phyloP scores from a whole-genome alignment of 2,888 invertebrate genomes.

The Callinectes sapidus region DNA sequence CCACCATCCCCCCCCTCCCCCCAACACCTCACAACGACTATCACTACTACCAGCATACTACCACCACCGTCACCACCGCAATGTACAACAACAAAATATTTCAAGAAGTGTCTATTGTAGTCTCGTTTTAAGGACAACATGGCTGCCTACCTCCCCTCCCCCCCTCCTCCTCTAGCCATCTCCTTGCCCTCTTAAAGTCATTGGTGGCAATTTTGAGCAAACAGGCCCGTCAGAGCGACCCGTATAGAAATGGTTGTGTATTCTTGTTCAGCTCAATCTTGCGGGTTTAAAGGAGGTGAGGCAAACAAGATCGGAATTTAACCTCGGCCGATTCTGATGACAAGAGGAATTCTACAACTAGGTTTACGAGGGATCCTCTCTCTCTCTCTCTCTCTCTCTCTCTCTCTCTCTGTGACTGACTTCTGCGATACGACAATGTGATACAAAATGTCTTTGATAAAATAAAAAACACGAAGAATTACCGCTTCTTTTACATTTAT shows the following conservation, averaged over 20 bases:
- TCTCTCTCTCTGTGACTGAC: not conserved
- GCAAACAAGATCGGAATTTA: constrained; percentile 5
- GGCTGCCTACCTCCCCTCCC: not conserved
- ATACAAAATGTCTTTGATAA: not conserved
- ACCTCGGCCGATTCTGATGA: not conserved
- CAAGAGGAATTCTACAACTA: not conserved
- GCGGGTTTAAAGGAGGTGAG: not conserved
- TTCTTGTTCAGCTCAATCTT: not conserved
- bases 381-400: not conserved
- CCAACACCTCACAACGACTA: not conserved
- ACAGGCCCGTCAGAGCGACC: not conserved
- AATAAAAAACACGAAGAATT: not conserved
- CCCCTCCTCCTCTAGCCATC: constrained; percentile 2
- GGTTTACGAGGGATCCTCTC: constrained; percentile 2
- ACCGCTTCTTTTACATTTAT: not conserved
- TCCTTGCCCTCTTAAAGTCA: constrained; percentile 26
- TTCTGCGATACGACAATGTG: not conserved
- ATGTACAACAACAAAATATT: not conserved
- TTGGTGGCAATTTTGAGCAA: constrained; percentile 8
- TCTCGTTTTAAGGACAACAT: constrained; percentile 33
- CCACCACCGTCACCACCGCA: not conserved
- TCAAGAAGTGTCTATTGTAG: constrained; percentile 1
- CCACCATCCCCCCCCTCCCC: not conserved
- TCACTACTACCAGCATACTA: not conserved
- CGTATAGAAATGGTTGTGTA: not conserved